Evolutionary conservation across 2,797 vertebrate genomes (phyloP), one percentile per base, ranked within the genome.

Genomic region (Helarctos malayanus): DNA sequence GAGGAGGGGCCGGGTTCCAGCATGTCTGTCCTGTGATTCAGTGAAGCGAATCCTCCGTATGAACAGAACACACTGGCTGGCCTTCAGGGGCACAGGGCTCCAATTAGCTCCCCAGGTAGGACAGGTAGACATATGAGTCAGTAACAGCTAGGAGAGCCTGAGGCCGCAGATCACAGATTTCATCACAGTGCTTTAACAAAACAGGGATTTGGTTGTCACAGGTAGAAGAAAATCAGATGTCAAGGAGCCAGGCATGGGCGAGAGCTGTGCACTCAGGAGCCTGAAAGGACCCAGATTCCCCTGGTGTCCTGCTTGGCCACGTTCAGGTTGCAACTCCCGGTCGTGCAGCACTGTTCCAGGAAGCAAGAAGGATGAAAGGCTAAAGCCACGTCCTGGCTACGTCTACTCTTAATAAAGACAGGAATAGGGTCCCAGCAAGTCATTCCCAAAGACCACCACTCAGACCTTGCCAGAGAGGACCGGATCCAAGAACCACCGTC

Each of bases 191-290:
- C 19, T 32, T 68, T 16, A 12, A 25, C 6, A 18, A 27, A 45
- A 25, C 6, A 15, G 18, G 16, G 61, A 32, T 7, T 68, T 27
- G 1, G 16, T n/a, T 19, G 13, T 38, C 32, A 18, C 69, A 13
- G 0, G 1, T 19, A 25, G 69, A 71, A 65, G 59, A 89, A 61
- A 92, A 1, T 16, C 45, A 41, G 52, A 21, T 3, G 11, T 11
- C 29, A 10, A 21, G 3, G 13, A 41, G 52, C 4, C 19, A 35
- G 3, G n/a, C 9, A 3, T 41, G 23, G 25, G 27, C 11, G 9
- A 1, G 11, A 7, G 25, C 54, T 1, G 2, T 0, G 7, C 12
- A n/a, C 21, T 3, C 3, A 41, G 57, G 52, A 59, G 27, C 6
- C 47, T 1, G 0, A 7, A 1, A 59, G 45, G 81, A 18, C 56